A percentile compares a stretch with the other conserved stretches of the same genome.
Conservation (phyloP, 2,797 vertebrate genomes). For the Cheirogaleus major region DNA sequence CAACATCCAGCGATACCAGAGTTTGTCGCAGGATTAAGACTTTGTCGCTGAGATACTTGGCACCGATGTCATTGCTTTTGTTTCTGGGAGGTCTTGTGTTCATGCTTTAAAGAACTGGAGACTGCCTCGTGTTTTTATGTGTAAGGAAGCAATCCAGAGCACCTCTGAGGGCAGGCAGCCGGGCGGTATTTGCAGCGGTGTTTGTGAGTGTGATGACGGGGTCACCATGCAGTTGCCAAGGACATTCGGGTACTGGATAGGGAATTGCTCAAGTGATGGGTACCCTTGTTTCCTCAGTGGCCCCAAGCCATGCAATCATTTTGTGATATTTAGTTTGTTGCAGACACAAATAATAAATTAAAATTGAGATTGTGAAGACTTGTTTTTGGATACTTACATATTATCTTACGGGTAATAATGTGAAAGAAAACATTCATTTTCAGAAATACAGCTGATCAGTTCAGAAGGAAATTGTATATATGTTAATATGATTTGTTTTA, state of each 20-base stretch:
- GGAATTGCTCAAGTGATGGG: slow-evolving; percentile 1
- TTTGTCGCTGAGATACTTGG: not conserved
- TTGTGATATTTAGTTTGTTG: slow-evolving; percentile 15
- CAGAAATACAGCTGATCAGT: not conserved
- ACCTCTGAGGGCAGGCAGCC: not conserved
- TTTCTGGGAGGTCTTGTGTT: slow-evolving; percentile 30
- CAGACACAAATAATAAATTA: not conserved
- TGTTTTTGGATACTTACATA: not conserved
- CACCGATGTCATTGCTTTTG: not conserved
- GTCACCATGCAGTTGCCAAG: slow-evolving; percentile 7
- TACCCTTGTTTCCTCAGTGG: not conserved
- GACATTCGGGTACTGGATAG: not conserved
- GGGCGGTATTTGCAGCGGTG: not conserved
- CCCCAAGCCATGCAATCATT: not conserved
- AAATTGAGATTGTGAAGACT: not conserved
- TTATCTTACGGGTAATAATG: not conserved
- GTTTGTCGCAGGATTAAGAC: not conserved
- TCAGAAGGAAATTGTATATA: not conserved
- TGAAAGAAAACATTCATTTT: slow-evolving; percentile 28
- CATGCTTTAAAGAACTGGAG: not conserved
- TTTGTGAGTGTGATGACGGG: not conserved
- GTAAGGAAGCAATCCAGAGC: not conserved
- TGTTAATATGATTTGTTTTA: not conserved
- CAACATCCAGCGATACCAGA: not conserved
- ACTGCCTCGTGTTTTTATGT: not conserved